Base-by-base conservation (phyloP, 2,888 invertebrate species). In the Argyresthia albistria region DNA sequence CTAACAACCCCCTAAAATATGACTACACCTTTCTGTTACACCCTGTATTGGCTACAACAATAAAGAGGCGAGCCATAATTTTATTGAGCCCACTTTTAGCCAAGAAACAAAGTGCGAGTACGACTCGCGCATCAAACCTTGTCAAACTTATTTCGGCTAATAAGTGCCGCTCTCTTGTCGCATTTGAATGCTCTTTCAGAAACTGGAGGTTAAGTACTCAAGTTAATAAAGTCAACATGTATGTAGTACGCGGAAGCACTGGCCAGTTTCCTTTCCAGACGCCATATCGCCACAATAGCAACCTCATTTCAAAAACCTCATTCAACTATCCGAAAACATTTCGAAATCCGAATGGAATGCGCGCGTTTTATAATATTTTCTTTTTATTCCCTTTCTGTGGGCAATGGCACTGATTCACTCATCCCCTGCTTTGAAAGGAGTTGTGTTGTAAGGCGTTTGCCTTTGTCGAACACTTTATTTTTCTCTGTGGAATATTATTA, bases 401-500 rank as follows among this genome's bases (percentile, higher is more conserved):
- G 62, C 64, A 64, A 64, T 62, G 62, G 61, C 57, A 58, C 58
- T 54, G 57, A 59, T 58, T 60, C 60, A 60, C 56, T 60, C 55
- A 52, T 50, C 56, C 57, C 58, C 58, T 55, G 52, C 53, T 56
- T 57, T 59, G 59, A 61, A 62, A 65, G 63, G 64, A 58, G 47
- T n/a, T 12, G 47, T 47, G 25, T 25, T 25, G 54, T 54, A 25
- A 25, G 50, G 43, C 16, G 6, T 16, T 9, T 35, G 58, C 62
- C 65, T 69, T 71, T 67, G 66, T 70, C 60, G 60, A 59, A 69
- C 69, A 63, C 65, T 65, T 70, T 70, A 69, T 71, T 69, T 70
- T 72, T 67, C 66, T 67, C 60, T 58, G 63, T 69, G 63, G 65
- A 73, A 69, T 79, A 76, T 72, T 79, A 78, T 76, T 78, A 76